These are phyloP conservation scores for Asobara japonica DNA, from an alignment of 1,140 invertebrate species.

Conservation along the genomic window DNA sequence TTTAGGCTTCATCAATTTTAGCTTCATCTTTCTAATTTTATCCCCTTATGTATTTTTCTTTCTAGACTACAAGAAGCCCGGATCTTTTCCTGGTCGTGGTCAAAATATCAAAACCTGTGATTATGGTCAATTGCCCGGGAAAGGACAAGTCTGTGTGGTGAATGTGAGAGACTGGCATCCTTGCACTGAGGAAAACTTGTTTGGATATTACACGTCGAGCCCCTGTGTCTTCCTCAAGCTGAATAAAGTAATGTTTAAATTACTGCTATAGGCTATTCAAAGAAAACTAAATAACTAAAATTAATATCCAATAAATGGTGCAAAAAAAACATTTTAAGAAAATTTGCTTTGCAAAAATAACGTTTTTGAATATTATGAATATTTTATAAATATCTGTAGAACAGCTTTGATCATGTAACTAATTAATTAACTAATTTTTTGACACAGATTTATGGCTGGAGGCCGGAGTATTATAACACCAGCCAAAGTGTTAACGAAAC, in stretches of 20 bases:
- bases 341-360: no score
- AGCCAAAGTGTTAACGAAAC: constrained; percentile 69
- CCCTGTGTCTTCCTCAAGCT: constrained; percentile 87
- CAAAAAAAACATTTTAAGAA: no score
- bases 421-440: constrained; percentile 4
- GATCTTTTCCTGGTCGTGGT: constrained; percentile 68
- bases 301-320: no score
- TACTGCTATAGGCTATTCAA: no score
- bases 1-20: no score
- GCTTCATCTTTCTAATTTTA: no score
- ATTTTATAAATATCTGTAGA: no score
- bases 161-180: constrained; percentile 73
- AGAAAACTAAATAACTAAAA: no score
- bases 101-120: constrained; percentile 70
- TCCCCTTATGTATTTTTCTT: neutral
- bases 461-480: constrained; percentile 76
- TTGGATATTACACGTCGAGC: constrained; percentile 79
- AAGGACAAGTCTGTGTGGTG: constrained; percentile 72
- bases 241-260: constrained; percentile 73
- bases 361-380: no score
- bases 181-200: constrained; percentile 78
- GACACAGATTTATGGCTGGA: constrained; percentile 78
- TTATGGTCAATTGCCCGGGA: constrained; percentile 62
- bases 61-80: constrained; percentile 70
- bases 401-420: constrained; percentile 43